phyloP scores from a whole-genome alignment of 2,113 vertebrate species.

The Oxyruncus cristatus region DNA sequence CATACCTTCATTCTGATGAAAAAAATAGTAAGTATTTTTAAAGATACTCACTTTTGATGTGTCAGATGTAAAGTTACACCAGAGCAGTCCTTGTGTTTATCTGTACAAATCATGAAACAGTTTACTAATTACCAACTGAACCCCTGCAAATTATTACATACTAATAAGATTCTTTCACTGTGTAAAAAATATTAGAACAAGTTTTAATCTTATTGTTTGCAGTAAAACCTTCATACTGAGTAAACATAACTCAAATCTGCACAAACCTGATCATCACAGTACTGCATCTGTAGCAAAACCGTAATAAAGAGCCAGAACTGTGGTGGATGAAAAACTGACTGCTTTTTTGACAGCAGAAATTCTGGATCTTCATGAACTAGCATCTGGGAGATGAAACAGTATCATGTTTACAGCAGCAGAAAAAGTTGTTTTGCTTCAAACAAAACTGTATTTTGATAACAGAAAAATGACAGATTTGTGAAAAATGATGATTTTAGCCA shows the following conservation, averaged over 20 bases:
- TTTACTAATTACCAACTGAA: not conserved
- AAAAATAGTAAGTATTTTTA: not conserved
- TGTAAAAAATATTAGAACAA: not conserved
- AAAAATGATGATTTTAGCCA: not conserved
- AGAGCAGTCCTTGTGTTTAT: slow-evolving; percentile 94
- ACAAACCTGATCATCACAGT: not conserved
- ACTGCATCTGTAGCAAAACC: not conserved
- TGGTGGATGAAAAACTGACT: not conserved
- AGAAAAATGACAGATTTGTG: not conserved
- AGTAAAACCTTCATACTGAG: not conserved
- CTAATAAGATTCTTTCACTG: not conserved
- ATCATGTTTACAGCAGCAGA: not conserved
- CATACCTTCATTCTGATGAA: not conserved
- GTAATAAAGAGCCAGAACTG: not conserved
- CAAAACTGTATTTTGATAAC: not conserved
- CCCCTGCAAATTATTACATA: not conserved
- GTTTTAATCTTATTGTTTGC: not conserved
- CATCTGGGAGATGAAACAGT: not conserved
- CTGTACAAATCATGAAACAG: slow-evolving; percentile 69
- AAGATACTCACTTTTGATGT: slow-evolving; percentile 84
- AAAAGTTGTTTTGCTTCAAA: not conserved
- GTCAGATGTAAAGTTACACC: slow-evolving; percentile 91
- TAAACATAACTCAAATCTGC: not conserved
- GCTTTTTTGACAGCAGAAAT: not conserved
- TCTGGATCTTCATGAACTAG: not conserved